A percentile compares a stretch with the other conserved stretches of the same genome.
Evolutionary conservation across 2,888 invertebrate genomes (phyloP).

Genomic region (Apeira syringaria): DNA sequence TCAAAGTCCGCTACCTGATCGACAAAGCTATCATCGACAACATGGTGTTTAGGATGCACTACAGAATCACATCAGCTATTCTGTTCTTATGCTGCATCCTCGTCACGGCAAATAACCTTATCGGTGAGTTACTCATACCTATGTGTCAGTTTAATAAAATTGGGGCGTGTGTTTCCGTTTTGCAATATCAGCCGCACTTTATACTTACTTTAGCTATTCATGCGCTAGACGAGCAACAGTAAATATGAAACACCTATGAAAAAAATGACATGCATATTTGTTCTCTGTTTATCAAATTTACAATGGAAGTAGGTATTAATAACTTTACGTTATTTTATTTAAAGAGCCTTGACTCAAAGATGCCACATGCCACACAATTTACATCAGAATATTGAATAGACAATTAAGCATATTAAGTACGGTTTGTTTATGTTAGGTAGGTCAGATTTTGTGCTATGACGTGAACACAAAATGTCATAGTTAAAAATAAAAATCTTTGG

Average conservation of each 20-base stretch:
- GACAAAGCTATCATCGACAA: slow-evolving; percentile 96
- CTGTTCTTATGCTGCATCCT: slow-evolving; percentile 94
- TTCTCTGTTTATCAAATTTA: too few species aligned
- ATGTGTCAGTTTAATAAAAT: not conserved
- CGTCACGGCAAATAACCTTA: slow-evolving; percentile 94
- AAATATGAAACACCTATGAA: too few species aligned
- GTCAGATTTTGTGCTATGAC: not conserved
- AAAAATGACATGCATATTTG: too few species aligned
- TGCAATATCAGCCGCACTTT: not conserved
- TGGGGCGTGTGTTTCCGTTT: not conserved
- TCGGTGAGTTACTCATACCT: slow-evolving; percentile 86
- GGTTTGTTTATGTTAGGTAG: not conserved
- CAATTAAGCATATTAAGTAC: slow-evolving; percentile 5
- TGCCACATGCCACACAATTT: slow-evolving; percentile 6
- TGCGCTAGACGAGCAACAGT: too few species aligned
- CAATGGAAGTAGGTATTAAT: too few species aligned
- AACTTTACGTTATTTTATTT: slow-evolving; percentile 5
- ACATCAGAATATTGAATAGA: slow-evolving; percentile 11
- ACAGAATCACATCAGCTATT: slow-evolving; percentile 93
- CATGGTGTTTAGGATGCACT: slow-evolving; percentile 94
- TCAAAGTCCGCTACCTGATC: slow-evolving; percentile 94
- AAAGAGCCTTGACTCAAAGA: slow-evolving; percentile 16
- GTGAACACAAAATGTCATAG: not conserved
- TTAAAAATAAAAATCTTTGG: slow-evolving; percentile 4
- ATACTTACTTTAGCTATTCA: too few species aligned